phyloP scores from a whole-genome alignment of 1,140 invertebrate genomes.

The Musca domestica region DNA sequence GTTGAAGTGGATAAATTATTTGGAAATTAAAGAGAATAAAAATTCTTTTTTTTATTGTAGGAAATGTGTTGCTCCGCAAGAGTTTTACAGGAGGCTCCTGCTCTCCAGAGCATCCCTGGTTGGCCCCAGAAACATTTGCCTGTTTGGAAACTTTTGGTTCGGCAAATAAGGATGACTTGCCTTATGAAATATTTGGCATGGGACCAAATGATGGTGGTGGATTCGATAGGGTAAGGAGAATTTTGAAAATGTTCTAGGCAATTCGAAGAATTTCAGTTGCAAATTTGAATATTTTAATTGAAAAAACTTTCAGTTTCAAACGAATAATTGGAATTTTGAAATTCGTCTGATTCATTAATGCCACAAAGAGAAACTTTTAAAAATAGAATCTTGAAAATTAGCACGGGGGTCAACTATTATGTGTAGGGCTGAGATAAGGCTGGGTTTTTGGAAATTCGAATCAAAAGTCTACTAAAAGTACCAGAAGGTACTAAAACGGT shows the following conservation, averaged over 20 bases:
- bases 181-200: conserved; percentile 50
- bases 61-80: conserved; percentile 38
- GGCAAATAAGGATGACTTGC: conserved; percentile 58
- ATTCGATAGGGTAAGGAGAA: conserved; percentile 42
- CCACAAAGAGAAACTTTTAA: too few relatives aligned
- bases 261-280: background rate
- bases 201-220: conserved; percentile 40
- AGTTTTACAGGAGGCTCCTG: conserved; percentile 37
- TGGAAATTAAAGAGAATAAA: background rate
- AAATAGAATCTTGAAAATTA: too few relatives aligned
- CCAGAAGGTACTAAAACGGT: too few relatives aligned
- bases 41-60: conserved; percentile 4
- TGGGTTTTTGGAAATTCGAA: too few relatives aligned
- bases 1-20: too few relatives aligned
- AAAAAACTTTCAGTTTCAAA: too few relatives aligned
- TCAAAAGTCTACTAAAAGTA: too few relatives aligned
- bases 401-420: too few relatives aligned
- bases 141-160: conserved; percentile 71
- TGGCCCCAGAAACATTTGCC: conserved; percentile 71
- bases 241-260: background rate
- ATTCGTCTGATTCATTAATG: too few relatives aligned
- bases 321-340: too few relatives aligned
- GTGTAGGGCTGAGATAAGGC: too few relatives aligned
- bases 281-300: background rate
- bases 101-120: conserved; percentile 57